phyloP scores from a whole-genome alignment of 2,113 vertebrate species.

The Larimichthys polyactis region DNA sequence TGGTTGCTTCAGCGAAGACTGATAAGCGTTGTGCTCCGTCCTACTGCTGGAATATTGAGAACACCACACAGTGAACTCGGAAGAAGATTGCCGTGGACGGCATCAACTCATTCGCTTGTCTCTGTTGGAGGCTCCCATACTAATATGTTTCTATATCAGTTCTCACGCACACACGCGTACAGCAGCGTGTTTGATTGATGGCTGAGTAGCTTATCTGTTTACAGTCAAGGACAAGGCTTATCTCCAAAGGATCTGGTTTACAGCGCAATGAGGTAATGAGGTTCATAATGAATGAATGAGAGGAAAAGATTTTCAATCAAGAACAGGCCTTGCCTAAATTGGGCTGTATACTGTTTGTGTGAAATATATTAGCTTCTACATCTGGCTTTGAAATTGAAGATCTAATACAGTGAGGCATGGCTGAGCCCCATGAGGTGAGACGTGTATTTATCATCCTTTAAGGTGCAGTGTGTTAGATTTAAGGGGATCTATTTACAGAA shows the following conservation, averaged over 20 bases:
- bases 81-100: constrained; percentile 4
- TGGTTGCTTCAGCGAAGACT: constrained; percentile 34
- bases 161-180: background rate
- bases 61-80: background rate
- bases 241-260: constrained; percentile 69
- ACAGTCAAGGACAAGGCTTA: constrained; percentile 60
- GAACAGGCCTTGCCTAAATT: constrained; percentile 55
- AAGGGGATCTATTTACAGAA: too few relatives aligned
- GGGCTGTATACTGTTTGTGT: constrained; percentile 33
- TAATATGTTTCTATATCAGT: constrained; percentile 26
- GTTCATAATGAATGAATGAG: constrained; percentile 68
- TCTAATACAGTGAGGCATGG: constrained; percentile 29
- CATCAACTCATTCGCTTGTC: background rate
- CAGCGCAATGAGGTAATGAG: constrained; percentile 69
- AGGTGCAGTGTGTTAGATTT: too few relatives aligned
- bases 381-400: constrained; percentile 69
- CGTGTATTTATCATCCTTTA: background rate
- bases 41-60: background rate
- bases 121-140: constrained; percentile 11
- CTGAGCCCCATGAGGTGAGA: background rate
- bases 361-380: constrained; percentile 49
- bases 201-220: constrained; percentile 67
- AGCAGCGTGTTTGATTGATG: constrained; percentile 51
- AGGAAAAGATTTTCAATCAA: constrained; percentile 67
- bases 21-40: constrained; percentile 5